Base-by-base conservation (phyloP, 1,140 invertebrate species). In the Oscheius sp. region DNA sequence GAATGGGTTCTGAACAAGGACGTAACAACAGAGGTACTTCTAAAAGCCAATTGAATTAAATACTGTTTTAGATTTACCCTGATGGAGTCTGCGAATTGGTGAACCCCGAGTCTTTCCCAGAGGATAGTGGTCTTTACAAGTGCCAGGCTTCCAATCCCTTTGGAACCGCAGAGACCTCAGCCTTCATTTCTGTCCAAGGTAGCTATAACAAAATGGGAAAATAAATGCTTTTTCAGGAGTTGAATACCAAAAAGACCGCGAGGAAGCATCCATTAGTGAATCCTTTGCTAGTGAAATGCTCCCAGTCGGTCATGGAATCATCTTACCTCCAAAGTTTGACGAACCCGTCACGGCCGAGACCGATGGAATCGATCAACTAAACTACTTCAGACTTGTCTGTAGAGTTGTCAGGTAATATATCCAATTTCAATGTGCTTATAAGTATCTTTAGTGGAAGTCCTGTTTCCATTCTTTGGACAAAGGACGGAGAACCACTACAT, bases 91-190 rank as follows among this genome's bases (percentile, higher is more conserved):
- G 72, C 55, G 72, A 67, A n/a, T 59, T 74, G 46, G 32, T 68
- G 3, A 67, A 68, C 42, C 64, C 65, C n/a, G 64, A 66, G 32
- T 67, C 46, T 28, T 62, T 61, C 32, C n/a, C 64, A 20, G 72
- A 68, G 36, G 72, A 74, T 52, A 59, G 42, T 52, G 72, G 72
- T 20, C 65, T 74, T 7, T 74, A 74, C 72, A 74, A 74, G 62
- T 74, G 72, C 29, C 31, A 35, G 28, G 72, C 72, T 32, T 62
- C 59, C 4, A 74, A 74, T 45, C 64, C 72, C 26, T 64, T 68
- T 46, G 72, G 72, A 35, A 74, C 72, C 1, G 72, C 72, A 2
- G 72, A 74, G 45, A 74, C 72, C 1, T 52, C 72, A 1, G 72
- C 72, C 23, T 74, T 42, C 23, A 68, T 74, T 55, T 59, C 35